Evolutionary conservation across 2,113 vertebrate species (phyloP).

Genomic region (Paratilapia polleni): DNA sequence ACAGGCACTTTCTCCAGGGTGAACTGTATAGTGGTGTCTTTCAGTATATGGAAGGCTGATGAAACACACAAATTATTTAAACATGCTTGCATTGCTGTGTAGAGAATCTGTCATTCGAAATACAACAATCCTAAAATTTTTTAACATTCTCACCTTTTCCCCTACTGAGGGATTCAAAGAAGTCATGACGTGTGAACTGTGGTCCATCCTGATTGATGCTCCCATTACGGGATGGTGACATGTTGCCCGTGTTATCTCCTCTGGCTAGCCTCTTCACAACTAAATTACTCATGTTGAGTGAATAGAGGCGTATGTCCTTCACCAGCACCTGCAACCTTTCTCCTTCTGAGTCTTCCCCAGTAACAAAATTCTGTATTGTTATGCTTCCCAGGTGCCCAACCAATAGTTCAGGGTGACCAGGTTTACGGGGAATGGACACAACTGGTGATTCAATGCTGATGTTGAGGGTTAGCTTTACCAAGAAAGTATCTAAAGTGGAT

Average conservation of each 20-base stretch:
- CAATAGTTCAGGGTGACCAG: slow-evolving; percentile 91
- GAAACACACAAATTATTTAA: slow-evolving; percentile 14
- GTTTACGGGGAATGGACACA: slow-evolving; percentile 92
- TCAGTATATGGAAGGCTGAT: slow-evolving; percentile 95
- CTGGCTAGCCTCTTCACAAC: slow-evolving; percentile 64
- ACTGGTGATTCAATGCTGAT: slow-evolving; percentile 94
- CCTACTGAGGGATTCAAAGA: slow-evolving; percentile 90
- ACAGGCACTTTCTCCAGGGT: slow-evolving; percentile 90
- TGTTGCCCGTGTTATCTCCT: slow-evolving; percentile 29
- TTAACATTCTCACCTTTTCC: slow-evolving; percentile 87
- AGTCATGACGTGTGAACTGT: slow-evolving; percentile 93
- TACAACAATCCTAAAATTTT: not conserved
- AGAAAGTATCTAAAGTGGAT: slow-evolving; percentile 77
- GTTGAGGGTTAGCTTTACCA: slow-evolving; percentile 93
- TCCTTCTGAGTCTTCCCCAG: slow-evolving; percentile 86
- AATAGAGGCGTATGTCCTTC: slow-evolving; percentile 95
- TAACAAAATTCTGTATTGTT: slow-evolving; percentile 91
- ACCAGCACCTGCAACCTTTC: slow-evolving; percentile 92
- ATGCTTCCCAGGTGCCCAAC: slow-evolving; percentile 96
- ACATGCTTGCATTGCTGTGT: not conserved
- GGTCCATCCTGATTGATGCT: slow-evolving; percentile 82
- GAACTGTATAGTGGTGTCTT: slow-evolving; percentile 95
- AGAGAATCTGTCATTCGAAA: not conserved
- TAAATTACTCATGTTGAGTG: slow-evolving; percentile 88
- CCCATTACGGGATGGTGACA: slow-evolving; percentile 51